Percentiles rank a stretch among this genome's conserved stretches.
These are phyloP conservation scores for Coenobita brevimanus DNA, from an alignment of 1,140 invertebrate genomes.

Conservation along the genomic window DNA sequence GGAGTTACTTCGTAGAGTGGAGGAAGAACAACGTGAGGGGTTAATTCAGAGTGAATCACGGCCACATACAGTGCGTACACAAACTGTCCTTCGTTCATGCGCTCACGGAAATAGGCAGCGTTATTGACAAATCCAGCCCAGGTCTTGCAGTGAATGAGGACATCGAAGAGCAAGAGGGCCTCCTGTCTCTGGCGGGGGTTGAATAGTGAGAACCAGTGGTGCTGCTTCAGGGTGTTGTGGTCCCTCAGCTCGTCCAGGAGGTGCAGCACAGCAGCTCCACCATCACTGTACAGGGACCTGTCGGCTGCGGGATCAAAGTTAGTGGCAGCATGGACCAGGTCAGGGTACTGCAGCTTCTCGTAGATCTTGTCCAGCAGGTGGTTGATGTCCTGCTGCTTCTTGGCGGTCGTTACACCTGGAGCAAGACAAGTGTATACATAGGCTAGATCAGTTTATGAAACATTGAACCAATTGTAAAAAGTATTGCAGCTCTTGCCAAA, in stretches of 20 bases:
- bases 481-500: too few relatives aligned
- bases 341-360: conserved; percentile 25
- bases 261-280: conserved; percentile 14
- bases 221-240: conserved; percentile 23
- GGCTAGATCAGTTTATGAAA: too few relatives aligned
- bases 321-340: conserved; percentile 11
- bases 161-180: conserved; percentile 60
- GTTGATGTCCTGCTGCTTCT: conserved; percentile 57
- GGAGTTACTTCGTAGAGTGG: conserved; percentile 81
- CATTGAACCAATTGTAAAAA: too few relatives aligned
- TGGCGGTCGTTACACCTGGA: conserved; percentile 5
- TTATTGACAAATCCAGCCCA: conserved; percentile 30
- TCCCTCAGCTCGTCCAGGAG: conserved; percentile 45
- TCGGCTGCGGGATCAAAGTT: conserved; percentile 41
- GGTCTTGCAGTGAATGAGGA: conserved; percentile 49
- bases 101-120: conserved; percentile 49
- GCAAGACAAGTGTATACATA: not conserved
- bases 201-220: conserved; percentile 62
- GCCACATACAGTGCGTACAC: conserved; percentile 52
- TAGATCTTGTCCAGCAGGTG: conserved; percentile 38
- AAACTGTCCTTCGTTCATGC: conserved; percentile 57
- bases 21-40: conserved; percentile 73
- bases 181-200: conserved; percentile 56
- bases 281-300: conserved; percentile 33
- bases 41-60: conserved; percentile 45